Conservation (phyloP, 2,113 vertebrate species). For the Bungarus multicinctus region DNA sequence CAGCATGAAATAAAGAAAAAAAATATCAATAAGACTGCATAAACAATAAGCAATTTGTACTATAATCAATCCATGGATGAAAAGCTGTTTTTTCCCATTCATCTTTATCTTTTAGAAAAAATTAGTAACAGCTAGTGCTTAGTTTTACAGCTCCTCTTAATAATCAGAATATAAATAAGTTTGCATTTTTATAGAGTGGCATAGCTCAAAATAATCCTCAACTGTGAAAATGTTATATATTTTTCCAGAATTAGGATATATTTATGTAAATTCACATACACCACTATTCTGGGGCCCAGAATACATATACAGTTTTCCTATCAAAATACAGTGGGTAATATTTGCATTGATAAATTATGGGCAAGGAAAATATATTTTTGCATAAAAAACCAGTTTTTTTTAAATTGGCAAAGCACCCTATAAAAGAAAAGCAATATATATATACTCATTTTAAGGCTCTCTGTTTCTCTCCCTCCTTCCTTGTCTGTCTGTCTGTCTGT, state of each 20-base stretch:
- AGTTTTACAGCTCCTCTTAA: not conserved
- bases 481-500: no score
- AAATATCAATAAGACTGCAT: not conserved
- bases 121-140: not conserved
- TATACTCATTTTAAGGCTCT: not conserved
- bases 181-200: not conserved
- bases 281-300: not conserved
- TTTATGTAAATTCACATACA: not conserved
- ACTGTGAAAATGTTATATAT: not conserved
- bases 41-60: not conserved
- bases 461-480: not conserved
- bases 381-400: not conserved
- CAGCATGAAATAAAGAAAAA: not conserved
- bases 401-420: not conserved
- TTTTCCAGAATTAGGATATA: not conserved
- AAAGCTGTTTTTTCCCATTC: not conserved
- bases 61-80: not conserved
- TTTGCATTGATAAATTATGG: not conserved
- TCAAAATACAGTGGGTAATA: not conserved
- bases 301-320: not conserved
- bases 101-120: not conserved
- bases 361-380: not conserved
- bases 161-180: not conserved
- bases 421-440: not conserved
- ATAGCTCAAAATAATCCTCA: not conserved